These are phyloP conservation scores for Chrysolina americana DNA, from an alignment of 2,888 invertebrate genomes.

Conservation along the genomic window DNA sequence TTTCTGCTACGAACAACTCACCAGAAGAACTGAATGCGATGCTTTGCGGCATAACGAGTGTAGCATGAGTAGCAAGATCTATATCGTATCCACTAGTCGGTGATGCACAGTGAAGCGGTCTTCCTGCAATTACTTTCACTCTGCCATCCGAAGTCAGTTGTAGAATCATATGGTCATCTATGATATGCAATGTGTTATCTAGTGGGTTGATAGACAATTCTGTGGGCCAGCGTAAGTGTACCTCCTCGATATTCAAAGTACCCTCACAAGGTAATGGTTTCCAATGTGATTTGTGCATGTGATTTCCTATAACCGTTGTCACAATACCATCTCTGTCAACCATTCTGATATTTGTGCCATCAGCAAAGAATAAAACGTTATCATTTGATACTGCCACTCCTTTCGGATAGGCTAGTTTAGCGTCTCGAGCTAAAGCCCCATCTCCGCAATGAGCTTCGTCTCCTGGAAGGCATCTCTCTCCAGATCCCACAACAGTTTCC, in stretches of 20 bases:
- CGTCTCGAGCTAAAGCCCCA: constrained; percentile 91
- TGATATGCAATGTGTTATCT: constrained; percentile 94
- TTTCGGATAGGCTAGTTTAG: constrained; percentile 96
- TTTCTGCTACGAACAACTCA: constrained; percentile 94
- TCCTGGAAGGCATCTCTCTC: constrained; percentile 92
- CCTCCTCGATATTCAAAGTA: constrained; percentile 91
- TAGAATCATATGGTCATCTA: constrained; percentile 96
- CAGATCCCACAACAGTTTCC: constrained; percentile 96
- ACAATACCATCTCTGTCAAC: constrained; percentile 94
- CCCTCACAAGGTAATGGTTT: constrained; percentile 94
- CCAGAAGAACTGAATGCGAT: constrained; percentile 95
- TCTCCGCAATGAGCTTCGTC: constrained; percentile 97
- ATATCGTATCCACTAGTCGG: constrained; percentile 85
- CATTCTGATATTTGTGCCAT: constrained; percentile 93
- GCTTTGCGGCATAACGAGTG: constrained; percentile 93
- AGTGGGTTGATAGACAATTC: constrained; percentile 94
- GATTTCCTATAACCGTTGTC: constrained; percentile 92
- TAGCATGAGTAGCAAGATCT: constrained; percentile 92
- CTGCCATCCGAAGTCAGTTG: constrained; percentile 93
- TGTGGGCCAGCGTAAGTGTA: constrained; percentile 96
- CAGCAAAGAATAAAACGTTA: constrained; percentile 94
- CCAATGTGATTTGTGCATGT: constrained; percentile 95
- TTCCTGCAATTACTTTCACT: constrained; percentile 93
- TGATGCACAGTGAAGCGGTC: constrained; percentile 92
- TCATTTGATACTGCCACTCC: constrained; percentile 95